Evolutionary conservation across 2,888 invertebrate genomes (phyloP).

Genomic region (Deilephila elpenor): DNA sequence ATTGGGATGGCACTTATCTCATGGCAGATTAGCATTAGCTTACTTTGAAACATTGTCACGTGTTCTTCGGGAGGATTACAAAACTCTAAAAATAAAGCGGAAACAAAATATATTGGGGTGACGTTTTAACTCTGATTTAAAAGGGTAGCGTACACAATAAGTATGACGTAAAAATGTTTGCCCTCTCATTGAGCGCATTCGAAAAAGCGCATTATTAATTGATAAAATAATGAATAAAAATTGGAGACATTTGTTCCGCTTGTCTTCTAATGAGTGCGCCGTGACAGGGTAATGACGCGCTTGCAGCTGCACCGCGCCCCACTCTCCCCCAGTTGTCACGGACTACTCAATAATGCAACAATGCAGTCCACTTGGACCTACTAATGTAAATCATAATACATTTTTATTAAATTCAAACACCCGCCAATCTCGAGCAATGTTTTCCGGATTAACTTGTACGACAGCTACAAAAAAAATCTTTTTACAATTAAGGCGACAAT

Average conservation of each 20-base stretch:
- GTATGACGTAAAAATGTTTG: neutral
- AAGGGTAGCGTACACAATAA: neutral
- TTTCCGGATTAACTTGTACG: constrained; percentile 49
- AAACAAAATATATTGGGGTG: neutral
- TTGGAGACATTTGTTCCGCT: constrained; percentile 74
- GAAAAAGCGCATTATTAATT: constrained; percentile 25
- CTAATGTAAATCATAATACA: constrained; percentile 33
- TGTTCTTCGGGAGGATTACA: neutral
- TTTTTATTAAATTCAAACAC: neutral
- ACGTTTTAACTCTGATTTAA: neutral
- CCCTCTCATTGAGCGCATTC: neutral
- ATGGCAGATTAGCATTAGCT: constrained; percentile 58
- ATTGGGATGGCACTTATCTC: constrained; percentile 63
- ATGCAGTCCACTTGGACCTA: constrained; percentile 53
- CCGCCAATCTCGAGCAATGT: constrained; percentile 37
- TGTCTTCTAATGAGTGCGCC: constrained; percentile 54
- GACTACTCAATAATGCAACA: constrained; percentile 77
- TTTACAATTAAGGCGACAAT: constrained; percentile 82
- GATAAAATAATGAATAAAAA: constrained; percentile 58
- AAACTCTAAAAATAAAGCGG: neutral
- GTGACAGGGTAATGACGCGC: constrained; percentile 63
- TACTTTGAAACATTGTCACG: constrained; percentile 30
- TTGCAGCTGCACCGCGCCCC: constrained; percentile 70
- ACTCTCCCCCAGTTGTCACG: constrained; percentile 53
- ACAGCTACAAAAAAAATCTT: constrained; percentile 66